These are phyloP conservation scores for Dendrophyllia cribrosa DNA, from an alignment of 64 coral and sea anemone species.

Conservation along the genomic window DNA sequence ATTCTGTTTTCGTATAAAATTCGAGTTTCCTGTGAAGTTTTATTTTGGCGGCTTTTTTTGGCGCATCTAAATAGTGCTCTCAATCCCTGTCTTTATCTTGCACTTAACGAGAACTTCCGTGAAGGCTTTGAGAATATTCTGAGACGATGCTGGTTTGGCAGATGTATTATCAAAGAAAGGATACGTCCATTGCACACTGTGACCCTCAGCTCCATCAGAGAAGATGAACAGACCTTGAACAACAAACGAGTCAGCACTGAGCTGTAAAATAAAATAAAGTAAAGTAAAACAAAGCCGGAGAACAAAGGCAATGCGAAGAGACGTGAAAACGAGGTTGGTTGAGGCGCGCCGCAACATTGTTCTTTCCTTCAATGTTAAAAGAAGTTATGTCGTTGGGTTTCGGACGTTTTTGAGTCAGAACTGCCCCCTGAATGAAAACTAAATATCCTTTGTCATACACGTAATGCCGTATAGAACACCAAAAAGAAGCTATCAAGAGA, in stretches of 20 bases:
- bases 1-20: conserved; percentile 77
- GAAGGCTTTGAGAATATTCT: conserved; percentile 33
- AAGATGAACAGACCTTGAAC: background rate
- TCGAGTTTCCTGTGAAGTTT: conserved; percentile 53
- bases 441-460: no score
- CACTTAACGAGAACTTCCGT: conserved; percentile 81
- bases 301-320: no score
- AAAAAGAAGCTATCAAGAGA: no score
- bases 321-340: no score
- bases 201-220: background rate
- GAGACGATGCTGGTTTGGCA: background rate
- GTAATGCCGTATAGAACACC: no score
- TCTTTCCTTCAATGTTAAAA: no score
- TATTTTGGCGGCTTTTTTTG: conserved; percentile 56
- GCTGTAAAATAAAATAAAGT: no score
- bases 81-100: conserved; percentile 68
- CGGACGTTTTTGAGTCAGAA: no score
- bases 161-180: background rate
- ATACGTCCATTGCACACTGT: background rate
- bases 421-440: no score
- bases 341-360: no score
- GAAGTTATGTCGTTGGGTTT: no score
- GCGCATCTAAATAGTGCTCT: conserved; percentile 73
- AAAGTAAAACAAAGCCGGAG: no score
- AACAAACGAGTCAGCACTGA: background rate